These are phyloP conservation scores for Paralvinella palmiformis DNA, from an alignment of 1,140 invertebrate species.

Conservation along the genomic window DNA sequence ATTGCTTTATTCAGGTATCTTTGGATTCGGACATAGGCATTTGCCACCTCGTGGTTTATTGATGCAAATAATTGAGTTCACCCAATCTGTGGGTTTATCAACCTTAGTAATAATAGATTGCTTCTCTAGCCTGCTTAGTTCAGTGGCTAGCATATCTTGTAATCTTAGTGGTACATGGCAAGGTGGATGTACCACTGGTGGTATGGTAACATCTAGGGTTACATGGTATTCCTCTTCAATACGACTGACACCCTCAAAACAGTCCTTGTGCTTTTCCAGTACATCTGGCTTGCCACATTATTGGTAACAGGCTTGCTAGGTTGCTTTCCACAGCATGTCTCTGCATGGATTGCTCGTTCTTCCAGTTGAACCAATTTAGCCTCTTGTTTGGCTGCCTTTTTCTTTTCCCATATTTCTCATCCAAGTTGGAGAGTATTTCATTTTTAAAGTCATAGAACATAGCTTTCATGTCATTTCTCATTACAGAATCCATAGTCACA, in stretches of 20 bases:
- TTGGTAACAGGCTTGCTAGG: too few species aligned
- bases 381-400: too few species aligned
- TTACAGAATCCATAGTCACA: too few species aligned
- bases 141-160: constrained; percentile 26
- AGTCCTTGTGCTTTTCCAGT: constrained; percentile 7
- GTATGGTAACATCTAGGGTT: constrained; percentile 21
- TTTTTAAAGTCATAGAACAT: too few species aligned
- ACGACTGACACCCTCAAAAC: constrained; percentile 24
- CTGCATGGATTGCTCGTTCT: too few species aligned
- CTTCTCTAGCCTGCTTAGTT: constrained; percentile 22
- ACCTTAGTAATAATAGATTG: constrained; percentile 33
- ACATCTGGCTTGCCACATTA: constrained; percentile 25
- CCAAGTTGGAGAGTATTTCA: too few species aligned
- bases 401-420: too few species aligned
- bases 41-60: neutral
- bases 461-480: too few species aligned
- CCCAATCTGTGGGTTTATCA: constrained; percentile 32
- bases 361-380: too few species aligned
- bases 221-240: constrained; percentile 26
- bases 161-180: constrained; percentile 35
- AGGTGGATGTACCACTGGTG: constrained; percentile 27
- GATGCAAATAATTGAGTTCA: neutral
- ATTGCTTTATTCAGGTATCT: too few species aligned
- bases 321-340: too few species aligned
- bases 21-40: constrained; percentile 8